Evolutionary conservation across 35 echinoderm and acorn worm genomes (phyloP).

Genomic region (Diadema setosum): DNA sequence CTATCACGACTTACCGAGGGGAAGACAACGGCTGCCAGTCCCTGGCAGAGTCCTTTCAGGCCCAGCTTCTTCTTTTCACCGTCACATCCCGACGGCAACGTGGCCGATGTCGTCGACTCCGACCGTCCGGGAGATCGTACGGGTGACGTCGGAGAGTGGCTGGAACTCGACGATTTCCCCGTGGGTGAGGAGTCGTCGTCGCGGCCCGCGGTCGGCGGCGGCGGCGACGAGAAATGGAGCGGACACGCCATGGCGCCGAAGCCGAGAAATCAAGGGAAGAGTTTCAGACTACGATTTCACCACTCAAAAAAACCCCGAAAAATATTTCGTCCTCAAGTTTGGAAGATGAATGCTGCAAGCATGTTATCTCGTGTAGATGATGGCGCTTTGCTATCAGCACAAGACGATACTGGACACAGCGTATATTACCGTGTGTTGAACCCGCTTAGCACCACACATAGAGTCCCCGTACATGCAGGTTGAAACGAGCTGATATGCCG

Average conservation of each 20-base stretch:
- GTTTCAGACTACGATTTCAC: neutral
- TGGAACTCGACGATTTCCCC: conserved; percentile 43
- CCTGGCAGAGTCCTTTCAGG: conserved; percentile 69
- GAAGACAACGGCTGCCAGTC: conserved; percentile 75
- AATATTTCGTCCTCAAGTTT: too few species aligned
- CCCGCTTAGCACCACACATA: neutral
- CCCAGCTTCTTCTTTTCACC: conserved; percentile 45
- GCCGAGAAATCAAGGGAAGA: neutral
- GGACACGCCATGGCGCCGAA: neutral
- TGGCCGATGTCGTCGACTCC: conserved; percentile 53
- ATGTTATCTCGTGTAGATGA: neutral
- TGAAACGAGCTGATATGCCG: neutral
- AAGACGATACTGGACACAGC: neutral
- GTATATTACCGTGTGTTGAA: neutral
- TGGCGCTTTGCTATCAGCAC: neutral
- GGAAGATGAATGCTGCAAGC: neutral
- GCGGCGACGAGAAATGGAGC: neutral
- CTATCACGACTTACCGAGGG: conserved; percentile 79
- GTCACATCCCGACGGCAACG: conserved; percentile 7
- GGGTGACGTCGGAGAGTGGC: conserved; percentile 50
- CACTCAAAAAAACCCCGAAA: neutral
- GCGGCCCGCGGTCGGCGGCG: neutral
- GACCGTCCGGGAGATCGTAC: conserved; percentile 55
- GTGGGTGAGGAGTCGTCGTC: conserved; percentile 10
- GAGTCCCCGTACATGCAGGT: neutral